These are phyloP conservation scores for Eurystomus glaucurus DNA, from an alignment of 2,797 vertebrate species.

Conservation along the genomic window DNA sequence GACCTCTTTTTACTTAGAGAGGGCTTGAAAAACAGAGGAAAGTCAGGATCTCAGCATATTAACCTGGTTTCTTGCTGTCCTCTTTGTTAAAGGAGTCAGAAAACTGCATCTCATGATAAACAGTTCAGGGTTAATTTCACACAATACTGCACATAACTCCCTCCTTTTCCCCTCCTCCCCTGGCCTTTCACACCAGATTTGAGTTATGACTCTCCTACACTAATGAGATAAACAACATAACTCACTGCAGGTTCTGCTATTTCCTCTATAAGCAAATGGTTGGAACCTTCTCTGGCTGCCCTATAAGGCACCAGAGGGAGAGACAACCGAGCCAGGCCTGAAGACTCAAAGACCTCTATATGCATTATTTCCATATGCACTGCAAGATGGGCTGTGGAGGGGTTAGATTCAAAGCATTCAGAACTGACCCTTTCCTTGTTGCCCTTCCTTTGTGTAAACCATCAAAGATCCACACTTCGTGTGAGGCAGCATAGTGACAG, in stretches of 20 bases:
- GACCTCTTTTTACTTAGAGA: background rate
- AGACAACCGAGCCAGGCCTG: background rate
- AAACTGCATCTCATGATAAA: conserved; percentile 49
- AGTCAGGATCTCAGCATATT: background rate
- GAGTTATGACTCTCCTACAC: conserved; percentile 82
- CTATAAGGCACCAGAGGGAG: conserved; percentile 71
- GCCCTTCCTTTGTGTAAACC: background rate
- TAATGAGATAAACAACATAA: conserved; percentile 86
- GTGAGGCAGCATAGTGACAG: background rate
- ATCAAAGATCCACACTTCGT: background rate
- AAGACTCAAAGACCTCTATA: background rate
- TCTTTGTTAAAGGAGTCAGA: conserved; percentile 58
- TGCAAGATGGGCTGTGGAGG: background rate
- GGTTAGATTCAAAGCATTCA: conserved; percentile 13
- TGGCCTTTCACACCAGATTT: conserved; percentile 65
- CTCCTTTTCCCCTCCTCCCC: conserved; percentile 43
- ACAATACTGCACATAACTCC: conserved; percentile 73
- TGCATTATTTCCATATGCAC: background rate
- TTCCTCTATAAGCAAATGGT: conserved; percentile 76
- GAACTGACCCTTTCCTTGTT: background rate
- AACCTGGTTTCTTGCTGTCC: conserved; percentile 15
- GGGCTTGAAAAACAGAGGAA: background rate
- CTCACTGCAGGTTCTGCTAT: conserved; percentile 76
- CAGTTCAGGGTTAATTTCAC: conserved; percentile 79
- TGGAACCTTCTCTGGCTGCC: conserved; percentile 67